A percentile compares a stretch with the other conserved stretches of the same genome.
phyloP scores from a whole-genome alignment of 2,113 vertebrate genomes.

The Otolemur garnettii region DNA sequence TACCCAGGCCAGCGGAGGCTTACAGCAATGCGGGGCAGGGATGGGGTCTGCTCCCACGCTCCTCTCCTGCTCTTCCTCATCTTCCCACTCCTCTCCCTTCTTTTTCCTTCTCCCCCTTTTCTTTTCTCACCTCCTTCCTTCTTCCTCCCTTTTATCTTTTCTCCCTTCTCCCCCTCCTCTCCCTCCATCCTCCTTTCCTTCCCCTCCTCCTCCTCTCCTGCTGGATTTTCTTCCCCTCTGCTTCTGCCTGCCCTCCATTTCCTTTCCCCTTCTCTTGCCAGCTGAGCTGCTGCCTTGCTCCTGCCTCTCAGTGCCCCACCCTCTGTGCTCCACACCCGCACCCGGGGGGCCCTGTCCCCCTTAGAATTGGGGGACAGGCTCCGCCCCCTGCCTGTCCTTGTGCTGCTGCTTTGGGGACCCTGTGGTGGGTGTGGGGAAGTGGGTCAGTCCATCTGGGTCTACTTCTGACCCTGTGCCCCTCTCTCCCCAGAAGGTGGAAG shows the following conservation, averaged over 20 bases:
- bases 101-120: background rate
- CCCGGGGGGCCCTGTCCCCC: conserved; percentile 81
- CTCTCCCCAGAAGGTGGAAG: conserved; percentile 86
- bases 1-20: conserved; percentile 71
- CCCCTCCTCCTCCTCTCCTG: background rate
- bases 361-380: conserved; percentile 79
- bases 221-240: background rate
- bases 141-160: background rate
- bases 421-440: conserved; percentile 23
- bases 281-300: background rate
- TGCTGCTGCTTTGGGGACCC: conserved; percentile 69
- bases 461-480: conserved; percentile 78
- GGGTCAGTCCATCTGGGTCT: conserved; percentile 30
- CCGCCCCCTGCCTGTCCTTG: conserved; percentile 77
- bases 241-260: background rate
- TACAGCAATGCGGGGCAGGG: background rate
- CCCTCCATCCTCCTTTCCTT: background rate
- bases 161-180: background rate
- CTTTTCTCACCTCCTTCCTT: background rate
- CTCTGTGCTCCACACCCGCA: conserved; percentile 19
- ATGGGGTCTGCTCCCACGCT: background rate
- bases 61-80: background rate
- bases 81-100: too few species aligned
- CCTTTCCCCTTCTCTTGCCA: background rate
- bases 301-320: conserved; percentile 40